Base-by-base conservation (phyloP, 2,888 invertebrate genomes). In the Heterodera filipjevi region DNA sequence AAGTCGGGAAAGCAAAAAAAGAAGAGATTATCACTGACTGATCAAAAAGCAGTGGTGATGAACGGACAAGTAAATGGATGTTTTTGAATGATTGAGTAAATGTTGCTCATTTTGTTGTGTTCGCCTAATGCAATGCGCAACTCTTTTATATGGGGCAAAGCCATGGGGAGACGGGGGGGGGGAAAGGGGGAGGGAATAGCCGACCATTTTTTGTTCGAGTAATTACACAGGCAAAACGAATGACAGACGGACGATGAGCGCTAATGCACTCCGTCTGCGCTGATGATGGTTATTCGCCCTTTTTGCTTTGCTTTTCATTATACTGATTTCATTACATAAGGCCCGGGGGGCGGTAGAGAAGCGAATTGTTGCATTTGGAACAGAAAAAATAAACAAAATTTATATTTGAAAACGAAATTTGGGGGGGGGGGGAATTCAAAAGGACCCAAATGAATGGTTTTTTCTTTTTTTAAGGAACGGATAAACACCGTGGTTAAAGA, bases 41-140 rank as follows among this genome's bases (percentile, higher is more conserved):
- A n/a, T n/a, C n/a, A n/a, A n/a, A n/a, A n/a, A 39, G 39, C 39
- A 39, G 39, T 12, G 6, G 39, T 12, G 12, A n/a, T n/a, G 6
- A 12, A 12, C 39, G 12, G 39, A 39, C 39, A 6, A 39, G 12
- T 39, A 12, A 10, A 39, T 39, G 39, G 39, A 39, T 12, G 12
- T 39, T 39, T 39, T 12, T 12, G 39, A 39, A n/a, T n/a, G n/a
- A n/a, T n/a, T n/a, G n/a, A n/a, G n/a, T 12, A 39, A 39, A 39
- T 39, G 39, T 39, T 39, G 39, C 39, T 39, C 39, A 49, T 49
- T 5, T 49, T 19, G 49, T 49, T 12, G 14, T 49, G 16, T 49
- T 49, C 49, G 49, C 49, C 49, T 49, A 49, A 49, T 49, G 49
- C 49, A 49, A 49, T 49, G 49, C 49, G 49, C 49, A 49, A 49